These are phyloP conservation scores for Hippoglossus stenolepis DNA, from an alignment of 2,113 vertebrate species.

Conservation along the genomic window DNA sequence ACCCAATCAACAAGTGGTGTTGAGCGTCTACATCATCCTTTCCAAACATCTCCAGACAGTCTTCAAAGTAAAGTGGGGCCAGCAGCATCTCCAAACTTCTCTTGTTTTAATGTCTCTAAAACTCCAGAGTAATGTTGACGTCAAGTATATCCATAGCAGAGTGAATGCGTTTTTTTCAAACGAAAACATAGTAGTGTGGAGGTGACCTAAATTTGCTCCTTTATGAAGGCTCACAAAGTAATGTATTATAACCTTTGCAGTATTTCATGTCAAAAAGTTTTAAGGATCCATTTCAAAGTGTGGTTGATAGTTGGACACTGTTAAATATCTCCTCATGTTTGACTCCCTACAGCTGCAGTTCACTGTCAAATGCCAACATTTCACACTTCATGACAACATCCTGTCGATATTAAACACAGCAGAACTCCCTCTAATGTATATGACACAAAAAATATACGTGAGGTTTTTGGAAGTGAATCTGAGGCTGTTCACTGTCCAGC, in stretches of 20 bases:
- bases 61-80: too few relatives aligned
- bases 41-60: too few relatives aligned
- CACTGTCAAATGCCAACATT: slow-evolving; percentile 9
- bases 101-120: too few relatives aligned
- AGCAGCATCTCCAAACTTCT: too few relatives aligned
- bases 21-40: too few relatives aligned
- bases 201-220: too few relatives aligned
- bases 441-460: background rate
- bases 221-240: background rate
- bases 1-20: too few relatives aligned
- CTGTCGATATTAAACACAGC: background rate
- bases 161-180: too few relatives aligned
- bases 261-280: background rate
- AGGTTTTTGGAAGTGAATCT: background rate
- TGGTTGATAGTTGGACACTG: slow-evolving; percentile 1
- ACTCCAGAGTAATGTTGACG: too few relatives aligned
- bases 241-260: background rate
- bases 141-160: too few relatives aligned
- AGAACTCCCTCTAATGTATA: background rate
- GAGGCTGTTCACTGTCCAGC: background rate
- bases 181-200: too few relatives aligned
- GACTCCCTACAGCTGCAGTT: background rate
- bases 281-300: background rate
- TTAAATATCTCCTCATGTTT: slow-evolving; percentile 1
- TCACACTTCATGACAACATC: slow-evolving; percentile 8